Base-by-base conservation (phyloP, 1,140 invertebrate genomes). In the Drosophila ficusphila region DNA sequence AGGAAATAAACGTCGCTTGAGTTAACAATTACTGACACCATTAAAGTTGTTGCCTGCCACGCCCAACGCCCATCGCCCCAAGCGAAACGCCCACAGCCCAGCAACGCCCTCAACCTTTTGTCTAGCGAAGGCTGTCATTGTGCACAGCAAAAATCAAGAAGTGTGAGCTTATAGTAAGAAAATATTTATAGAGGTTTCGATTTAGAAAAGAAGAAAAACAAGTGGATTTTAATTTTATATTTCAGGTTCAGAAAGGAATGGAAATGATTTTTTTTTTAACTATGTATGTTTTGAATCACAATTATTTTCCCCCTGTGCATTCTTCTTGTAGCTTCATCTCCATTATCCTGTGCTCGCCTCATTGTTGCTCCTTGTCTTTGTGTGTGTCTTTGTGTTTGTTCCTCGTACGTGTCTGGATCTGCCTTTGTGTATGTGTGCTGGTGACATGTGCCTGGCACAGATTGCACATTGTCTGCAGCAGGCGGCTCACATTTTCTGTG, bases 11-110 rank as follows among this genome's bases (percentile, higher is more conserved):
- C 82, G 82, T 86, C 77, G 82, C 82, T 86, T 88, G 73, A 86
- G 77, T 88, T 86, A 86, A 86, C 82, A 86, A 86, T 86, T 86
- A 86, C 82, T 86, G 82, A 86, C 82, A 86, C 82, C 82, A 86
- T 86, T 86, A 86, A 86, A 88, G 82, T 86, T 86, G 71, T 73
- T 39, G 65, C 60, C 68, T 67, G 62, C 61, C 76, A 70, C 69
- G 42, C 57, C 73, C 70, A 69, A 51, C 39, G 31, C 6, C 16
- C 23, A 11, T 3, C 23, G 42, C 12, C 34, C 29, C n/a, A n/a
- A n/a, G n/a, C n/a, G n/a, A n/a, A 16, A 49, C 65, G 38, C 47
- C 39, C 49, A 53, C 11, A n/a, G n/a, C n/a, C n/a, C n/a, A n/a
- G n/a, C n/a, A n/a, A n/a, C 54, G 31, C 46, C 31, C 62, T 23